Evolutionary conservation across 1,140 invertebrate species (phyloP).

Genomic region (Drosophila sucinea): DNA sequence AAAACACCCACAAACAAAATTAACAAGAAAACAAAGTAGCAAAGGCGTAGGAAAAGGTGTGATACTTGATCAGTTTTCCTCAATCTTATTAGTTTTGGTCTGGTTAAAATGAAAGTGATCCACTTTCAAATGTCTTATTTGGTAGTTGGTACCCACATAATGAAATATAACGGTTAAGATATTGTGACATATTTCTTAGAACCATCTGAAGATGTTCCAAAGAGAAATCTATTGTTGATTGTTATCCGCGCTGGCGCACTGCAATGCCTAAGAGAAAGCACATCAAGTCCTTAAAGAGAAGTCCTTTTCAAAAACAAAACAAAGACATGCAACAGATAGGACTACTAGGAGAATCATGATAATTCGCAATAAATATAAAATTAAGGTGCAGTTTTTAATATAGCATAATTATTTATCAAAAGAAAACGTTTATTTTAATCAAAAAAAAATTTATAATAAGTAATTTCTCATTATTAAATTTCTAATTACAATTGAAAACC

Average conservation of each 20-base stretch:
- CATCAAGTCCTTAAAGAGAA: conserved; percentile 17
- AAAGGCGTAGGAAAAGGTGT: background rate
- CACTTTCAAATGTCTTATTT: background rate
- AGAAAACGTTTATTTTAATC: too few species aligned
- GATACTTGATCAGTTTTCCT: background rate
- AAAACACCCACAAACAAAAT: background rate
- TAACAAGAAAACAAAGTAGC: background rate
- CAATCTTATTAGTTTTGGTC: background rate
- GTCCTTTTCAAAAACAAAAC: conserved; percentile 41
- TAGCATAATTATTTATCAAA: too few species aligned
- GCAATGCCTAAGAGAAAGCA: background rate
- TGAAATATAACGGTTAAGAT: conserved; percentile 7
- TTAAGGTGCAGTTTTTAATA: background rate
- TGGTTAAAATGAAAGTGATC: background rate
- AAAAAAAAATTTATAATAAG: too few species aligned
- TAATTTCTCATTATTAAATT: too few species aligned
- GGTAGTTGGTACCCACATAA: background rate
- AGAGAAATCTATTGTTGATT: conserved; percentile 8
- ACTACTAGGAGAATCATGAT: background rate
- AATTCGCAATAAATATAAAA: background rate
- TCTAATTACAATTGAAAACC: background rate
- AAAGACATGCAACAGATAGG: conserved; percentile 52
- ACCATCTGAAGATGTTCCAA: background rate
- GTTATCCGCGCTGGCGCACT: conserved; percentile 45
- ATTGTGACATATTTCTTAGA: conserved; percentile 1